A percentile compares a stretch with the other conserved stretches of the same genome.
These are phyloP conservation scores for Potamarius usumacintae DNA, from an alignment of 2,113 vertebrate genomes.

Conservation along the genomic window DNA sequence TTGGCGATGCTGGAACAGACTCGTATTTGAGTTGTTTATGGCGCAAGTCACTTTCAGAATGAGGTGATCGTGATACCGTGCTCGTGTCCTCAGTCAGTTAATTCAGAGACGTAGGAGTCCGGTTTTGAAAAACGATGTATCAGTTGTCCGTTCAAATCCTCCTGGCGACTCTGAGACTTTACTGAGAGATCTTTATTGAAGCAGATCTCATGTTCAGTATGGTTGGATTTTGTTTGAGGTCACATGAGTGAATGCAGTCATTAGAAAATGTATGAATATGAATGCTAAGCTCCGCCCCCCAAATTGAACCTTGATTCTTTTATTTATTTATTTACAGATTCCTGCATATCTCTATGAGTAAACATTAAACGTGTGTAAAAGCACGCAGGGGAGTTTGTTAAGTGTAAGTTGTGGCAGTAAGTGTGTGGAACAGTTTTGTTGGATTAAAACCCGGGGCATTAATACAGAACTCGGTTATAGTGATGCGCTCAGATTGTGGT, in stretches of 20 bases:
- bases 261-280: background rate
- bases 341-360: background rate
- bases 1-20: background rate
- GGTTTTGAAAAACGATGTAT: background rate
- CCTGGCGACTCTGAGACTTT: too few relatives aligned
- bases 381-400: background rate
- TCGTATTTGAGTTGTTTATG: background rate
- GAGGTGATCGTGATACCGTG: background rate
- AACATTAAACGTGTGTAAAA: background rate
- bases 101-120: background rate
- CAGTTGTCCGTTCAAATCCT: background rate
- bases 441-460: too few relatives aligned
- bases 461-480: too few relatives aligned
- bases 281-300: background rate
- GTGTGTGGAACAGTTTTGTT: background rate
- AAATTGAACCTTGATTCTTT: background rate
- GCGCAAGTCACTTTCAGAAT: background rate
- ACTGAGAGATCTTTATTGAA: background rate
- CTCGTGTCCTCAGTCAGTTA: background rate
- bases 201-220: background rate
- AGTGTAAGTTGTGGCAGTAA: background rate
- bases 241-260: background rate
- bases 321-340: background rate
- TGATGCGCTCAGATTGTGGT: too few relatives aligned
- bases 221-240: background rate